Evolutionary conservation across 2,113 vertebrate genomes (phyloP).

Genomic region (Ctenodactylus gundi): DNA sequence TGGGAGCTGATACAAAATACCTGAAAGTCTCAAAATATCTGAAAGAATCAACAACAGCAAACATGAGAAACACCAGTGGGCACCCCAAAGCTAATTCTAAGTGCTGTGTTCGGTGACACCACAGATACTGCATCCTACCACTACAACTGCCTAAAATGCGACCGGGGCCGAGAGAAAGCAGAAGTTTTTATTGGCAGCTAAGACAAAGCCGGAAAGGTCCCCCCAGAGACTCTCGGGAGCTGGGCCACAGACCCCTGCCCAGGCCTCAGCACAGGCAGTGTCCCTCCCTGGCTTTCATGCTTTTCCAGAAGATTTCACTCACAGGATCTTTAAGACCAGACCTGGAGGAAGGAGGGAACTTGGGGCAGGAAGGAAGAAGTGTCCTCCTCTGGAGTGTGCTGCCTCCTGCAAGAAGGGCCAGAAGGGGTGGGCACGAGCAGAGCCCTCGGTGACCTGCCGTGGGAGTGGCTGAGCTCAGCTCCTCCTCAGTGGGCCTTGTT

Average conservation of each 20-base stretch:
- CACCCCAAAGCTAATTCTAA: background rate
- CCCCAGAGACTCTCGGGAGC: background rate
- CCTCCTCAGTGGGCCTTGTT: background rate
- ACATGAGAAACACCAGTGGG: background rate
- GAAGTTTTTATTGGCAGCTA: background rate
- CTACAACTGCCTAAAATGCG: background rate
- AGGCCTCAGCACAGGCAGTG: too few relatives aligned
- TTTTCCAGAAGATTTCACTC: background rate
- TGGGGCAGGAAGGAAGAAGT: too few relatives aligned
- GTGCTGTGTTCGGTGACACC: accelerated
- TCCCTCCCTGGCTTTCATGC: too few relatives aligned
- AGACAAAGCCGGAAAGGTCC: background rate
- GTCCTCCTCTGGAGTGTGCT: too few relatives aligned
- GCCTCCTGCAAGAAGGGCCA: background rate
- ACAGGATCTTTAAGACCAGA: background rate
- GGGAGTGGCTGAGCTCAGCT: background rate
- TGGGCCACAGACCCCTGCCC: too few relatives aligned
- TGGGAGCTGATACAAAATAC: background rate
- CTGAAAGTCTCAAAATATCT: accelerated
- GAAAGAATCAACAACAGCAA: background rate
- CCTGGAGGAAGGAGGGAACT: background rate
- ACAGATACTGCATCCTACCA: accelerated
- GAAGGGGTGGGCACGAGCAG: background rate
- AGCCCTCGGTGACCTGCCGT: too few relatives aligned
- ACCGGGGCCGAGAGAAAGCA: background rate